A percentile compares a stretch with the other conserved stretches of the same genome.
phyloP scores from a whole-genome alignment of 2,888 invertebrate species.

The Eupithecia abbreviata region DNA sequence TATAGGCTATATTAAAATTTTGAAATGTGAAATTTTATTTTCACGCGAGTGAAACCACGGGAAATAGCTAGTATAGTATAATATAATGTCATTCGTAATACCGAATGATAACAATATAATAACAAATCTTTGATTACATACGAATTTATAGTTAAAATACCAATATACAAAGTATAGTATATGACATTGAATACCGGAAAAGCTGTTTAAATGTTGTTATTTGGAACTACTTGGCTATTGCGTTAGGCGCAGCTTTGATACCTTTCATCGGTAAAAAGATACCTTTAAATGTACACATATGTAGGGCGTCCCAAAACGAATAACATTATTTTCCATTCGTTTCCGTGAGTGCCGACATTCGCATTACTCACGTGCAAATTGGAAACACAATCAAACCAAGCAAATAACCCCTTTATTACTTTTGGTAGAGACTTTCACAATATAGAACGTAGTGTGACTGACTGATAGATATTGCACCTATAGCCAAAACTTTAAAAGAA shows the following conservation, averaged over 20 bases:
- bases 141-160: too few relatives aligned
- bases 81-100: too few relatives aligned
- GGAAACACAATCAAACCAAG: conserved; percentile 3
- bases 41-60: too few relatives aligned
- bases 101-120: too few relatives aligned
- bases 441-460: background rate
- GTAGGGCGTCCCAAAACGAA: conserved; percentile 7
- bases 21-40: too few relatives aligned
- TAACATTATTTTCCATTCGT: conserved; percentile 14
- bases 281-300: background rate
- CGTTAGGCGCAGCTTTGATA: background rate
- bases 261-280: background rate
- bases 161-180: background rate
- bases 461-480: background rate
- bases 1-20: too few relatives aligned
- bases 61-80: too few relatives aligned
- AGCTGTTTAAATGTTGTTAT: background rate
- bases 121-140: too few relatives aligned
- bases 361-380: conserved; percentile 17
- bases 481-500: background rate
- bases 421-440: background rate
- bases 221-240: background rate
- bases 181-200: background rate
- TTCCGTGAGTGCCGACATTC: conserved; percentile 16
- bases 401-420: conserved; percentile 11